Evolutionary conservation across 2,888 invertebrate species (phyloP), one percentile per base, ranked within the genome.

Genomic region (Prosopocoilus inquinatus): DNA sequence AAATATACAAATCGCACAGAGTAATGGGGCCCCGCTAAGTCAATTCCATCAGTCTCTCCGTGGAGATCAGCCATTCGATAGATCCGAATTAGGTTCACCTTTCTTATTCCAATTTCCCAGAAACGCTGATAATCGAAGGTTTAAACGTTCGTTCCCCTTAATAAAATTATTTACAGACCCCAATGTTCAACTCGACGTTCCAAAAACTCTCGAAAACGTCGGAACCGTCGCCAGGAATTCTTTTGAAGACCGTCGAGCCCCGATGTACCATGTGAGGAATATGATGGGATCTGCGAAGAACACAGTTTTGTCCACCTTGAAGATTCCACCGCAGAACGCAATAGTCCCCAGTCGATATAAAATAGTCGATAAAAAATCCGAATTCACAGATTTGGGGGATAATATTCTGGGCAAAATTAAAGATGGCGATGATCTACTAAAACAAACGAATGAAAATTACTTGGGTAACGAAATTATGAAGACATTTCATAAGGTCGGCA

Each of bases 171-270:
- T 63, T 12, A 49, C 60, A 3, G 73, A 77, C 61, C 76, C 75
- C 3, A 67, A 67, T 32, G 63, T 67, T 2, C 70, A 69, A 59
- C 48, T 78, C 1, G 75, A 78, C 58, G 63, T 77, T 41, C 66
- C 71, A n/a, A 74, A 74, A 66, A 75, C 76, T 0, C 58, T 75
- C 28, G 74, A 75, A 54, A 76, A 77, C 52, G 59, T 70, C 3
- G 76, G 76, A 3, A 67, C 70, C 0, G 70, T 72, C 3, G 68
- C 73, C 0, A 73, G 67, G 55, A 68, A 72, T 32, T 66, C 72
- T n/a, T 72, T 77, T 47, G 74, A 75, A 56, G 70, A 75, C 49
- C 67, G 74, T 51, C 66, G 67, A 8, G 70, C 74, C 2, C 78
- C 78, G 2, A 62, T 76, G 61, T 73, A 69, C 51, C 76, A 78